Percentiles rank a stretch among this genome's conserved stretches.
These are phyloP conservation scores for Gavia stellata DNA, from an alignment of 2,113 vertebrate genomes.

Conservation along the genomic window DNA sequence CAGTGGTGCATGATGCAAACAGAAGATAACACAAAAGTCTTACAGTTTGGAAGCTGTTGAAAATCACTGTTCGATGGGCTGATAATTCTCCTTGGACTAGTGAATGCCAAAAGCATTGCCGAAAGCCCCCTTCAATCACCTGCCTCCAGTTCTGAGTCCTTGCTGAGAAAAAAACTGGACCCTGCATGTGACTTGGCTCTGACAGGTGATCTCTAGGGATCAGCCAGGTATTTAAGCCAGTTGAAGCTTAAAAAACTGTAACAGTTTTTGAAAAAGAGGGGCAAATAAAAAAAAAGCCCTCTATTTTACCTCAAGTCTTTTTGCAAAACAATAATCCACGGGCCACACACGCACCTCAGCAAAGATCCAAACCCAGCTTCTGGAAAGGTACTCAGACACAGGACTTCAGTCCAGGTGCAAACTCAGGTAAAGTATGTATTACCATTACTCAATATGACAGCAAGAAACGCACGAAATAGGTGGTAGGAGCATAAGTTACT, in stretches of 20 bases:
- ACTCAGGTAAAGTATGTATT: background rate
- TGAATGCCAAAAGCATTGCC: background rate
- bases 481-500: background rate
- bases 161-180: background rate
- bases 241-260: background rate
- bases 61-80: background rate
- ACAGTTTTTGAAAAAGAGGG: background rate
- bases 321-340: background rate
- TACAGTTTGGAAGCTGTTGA: background rate
- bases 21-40: background rate
- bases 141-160: background rate
- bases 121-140: background rate
- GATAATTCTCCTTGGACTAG: background rate
- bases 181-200: background rate
- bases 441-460: background rate
- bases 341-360: background rate
- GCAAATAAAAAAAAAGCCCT: background rate
- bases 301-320: background rate
- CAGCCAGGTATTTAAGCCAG: background rate
- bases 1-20: background rate
- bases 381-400: background rate
- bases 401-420: background rate
- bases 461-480: background rate
- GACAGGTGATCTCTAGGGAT: background rate
- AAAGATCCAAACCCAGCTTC: background rate